phyloP scores from a whole-genome alignment of 2,888 invertebrate species.

The Pollenia angustigena region DNA sequence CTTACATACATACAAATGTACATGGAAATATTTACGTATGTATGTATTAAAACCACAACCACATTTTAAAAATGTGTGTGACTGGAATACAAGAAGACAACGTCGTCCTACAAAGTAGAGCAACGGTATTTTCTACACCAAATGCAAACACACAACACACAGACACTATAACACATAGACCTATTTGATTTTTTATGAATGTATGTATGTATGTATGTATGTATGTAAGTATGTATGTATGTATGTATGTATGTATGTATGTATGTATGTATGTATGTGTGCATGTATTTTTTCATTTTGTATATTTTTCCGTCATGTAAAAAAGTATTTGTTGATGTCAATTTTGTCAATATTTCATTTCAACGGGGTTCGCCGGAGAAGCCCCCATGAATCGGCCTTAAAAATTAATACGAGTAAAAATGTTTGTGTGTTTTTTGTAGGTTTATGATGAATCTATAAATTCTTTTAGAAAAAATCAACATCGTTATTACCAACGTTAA shows the following conservation, averaged over 20 bases:
- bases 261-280: not conserved
- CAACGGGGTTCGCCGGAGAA: not conserved
- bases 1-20: no score
- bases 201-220: not conserved
- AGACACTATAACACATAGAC: not conserved
- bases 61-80: slow-evolving; percentile 65
- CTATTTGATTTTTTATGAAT: not conserved
- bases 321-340: slow-evolving; percentile 14
- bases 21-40: not conserved
- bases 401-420: not conserved
- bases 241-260: not conserved
- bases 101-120: slow-evolving; percentile 10
- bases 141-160: not conserved
- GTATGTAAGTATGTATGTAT: no score
- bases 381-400: not conserved
- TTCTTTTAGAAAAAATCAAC: slow-evolving; percentile 11
- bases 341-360: slow-evolving; percentile 9
- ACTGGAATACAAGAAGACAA: slow-evolving; percentile 60
- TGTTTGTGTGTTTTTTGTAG: not conserved
- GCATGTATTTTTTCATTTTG: not conserved
- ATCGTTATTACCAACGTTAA: not conserved
- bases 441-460: slow-evolving; percentile 36
- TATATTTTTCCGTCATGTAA: not conserved
- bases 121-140: slow-evolving; percentile 53
- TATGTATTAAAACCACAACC: slow-evolving; percentile 42